Base-by-base conservation (phyloP, 1,140 invertebrate genomes). In the Episyrphus balteatus region DNA sequence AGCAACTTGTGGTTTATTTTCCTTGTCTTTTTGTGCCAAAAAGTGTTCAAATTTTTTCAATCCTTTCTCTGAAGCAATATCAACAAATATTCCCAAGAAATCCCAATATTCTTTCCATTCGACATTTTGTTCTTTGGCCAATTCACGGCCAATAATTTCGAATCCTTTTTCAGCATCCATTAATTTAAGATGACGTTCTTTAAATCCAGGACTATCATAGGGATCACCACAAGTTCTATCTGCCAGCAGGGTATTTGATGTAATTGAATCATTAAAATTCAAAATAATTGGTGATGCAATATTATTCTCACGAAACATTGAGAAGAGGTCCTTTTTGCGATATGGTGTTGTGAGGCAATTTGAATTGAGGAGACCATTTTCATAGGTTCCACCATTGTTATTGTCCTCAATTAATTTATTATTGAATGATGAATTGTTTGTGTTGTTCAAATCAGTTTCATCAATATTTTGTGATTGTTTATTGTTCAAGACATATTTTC, bases 71-170 rank as follows among this genome's bases (percentile, higher is more conserved):
- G 79, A 79, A 1, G 79, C 64, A 3, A 94, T 72, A 70, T 95
- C 82, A 8, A 82, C 75, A 62, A 86, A 92, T 6, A 75, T 76
- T 54, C 86, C 79, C 7, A 94, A 69, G 62, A 94, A 94, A 3
- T 82, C 78, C 90, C 91, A 95, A 65, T 88, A 90, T 62, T 95
- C 92, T 51, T 80, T 83, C 90, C 90, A 95, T n/a, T 74, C 72
- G 0, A 92, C 73, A 30, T 83, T 76, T 61, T 80, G 77, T 61
- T 87, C 74, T 51, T 80, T 75, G 3, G 89, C 89, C 51, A 93
- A 59, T 48, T 80, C 75, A 51, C 87, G 79, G 41, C 88, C 88
- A 43, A 88, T 74, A 53, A 79, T 71, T 71, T 94, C 91, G 11
- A 92, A 69, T 1, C 90, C 90, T 66, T 92, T 93, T 38, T 86